Base-by-base conservation (phyloP, 2,888 invertebrate species). In the Cacoxenus indagator region DNA sequence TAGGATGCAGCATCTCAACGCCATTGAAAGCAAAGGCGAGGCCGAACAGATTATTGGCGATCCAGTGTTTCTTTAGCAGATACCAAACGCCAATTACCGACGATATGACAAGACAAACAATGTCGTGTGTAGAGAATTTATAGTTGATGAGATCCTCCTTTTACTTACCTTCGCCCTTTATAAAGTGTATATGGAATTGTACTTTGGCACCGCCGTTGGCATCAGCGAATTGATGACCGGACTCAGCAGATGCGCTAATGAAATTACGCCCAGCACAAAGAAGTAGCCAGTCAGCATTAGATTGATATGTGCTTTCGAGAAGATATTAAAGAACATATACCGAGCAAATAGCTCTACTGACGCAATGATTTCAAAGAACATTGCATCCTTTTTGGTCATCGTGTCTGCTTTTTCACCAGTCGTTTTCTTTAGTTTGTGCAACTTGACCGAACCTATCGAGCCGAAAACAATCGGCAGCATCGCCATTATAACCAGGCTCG, bases 11-110 rank as follows among this genome's bases (percentile, higher is more conserved):
- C 70, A 98, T 90, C 87, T 99, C 99, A 65, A 99, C 97, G 51
- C 98, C 99, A 88, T 98, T 99, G 73, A 99, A 93, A 9, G 99
- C 96, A 89, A 99, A 99, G 9, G 99, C 98, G 75, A 99, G 91
- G 6, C 98, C 99, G 89, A 99, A 97, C 68, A 99, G 89, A 87
- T 99, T 99, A 90, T 99, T 99, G 64, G 98, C 98, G 78, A 99
- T 94, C 99, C 99, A 99, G 88, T 99, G 99, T 92, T 98, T 98
- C 88, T 97, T 94, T 70, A 95, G 86, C 61, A 99, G 90, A 88
- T 99, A 99, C 96, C 98, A 98, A 46, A 94, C 93, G 54, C 99
- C 99, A 73, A 99, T 92, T 17, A 91, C 83, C 1, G 94, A 92
- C 76, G 97, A 97, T 80, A 96, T 92, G 48, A 92, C 89, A 64